A percentile compares a stretch with the other conserved stretches of the same genome.
These are phyloP conservation scores for Encarsia formosa DNA, from an alignment of 2,888 invertebrate genomes.

Conservation along the genomic window DNA sequence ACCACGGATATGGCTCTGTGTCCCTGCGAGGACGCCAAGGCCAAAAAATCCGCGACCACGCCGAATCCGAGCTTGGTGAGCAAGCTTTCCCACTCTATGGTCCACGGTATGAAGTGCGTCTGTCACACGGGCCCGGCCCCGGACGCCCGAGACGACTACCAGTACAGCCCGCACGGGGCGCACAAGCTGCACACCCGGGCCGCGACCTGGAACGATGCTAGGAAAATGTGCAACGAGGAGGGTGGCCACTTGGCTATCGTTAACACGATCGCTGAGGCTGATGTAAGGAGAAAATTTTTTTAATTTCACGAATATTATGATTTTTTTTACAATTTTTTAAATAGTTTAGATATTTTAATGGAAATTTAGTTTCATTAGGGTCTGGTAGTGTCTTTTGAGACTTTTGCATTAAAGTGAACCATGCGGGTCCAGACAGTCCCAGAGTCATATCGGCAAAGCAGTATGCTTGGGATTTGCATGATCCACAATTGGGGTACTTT, in stretches of 20 bases:
- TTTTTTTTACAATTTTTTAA: too few species aligned
- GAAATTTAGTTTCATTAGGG: too few species aligned
- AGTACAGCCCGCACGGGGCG: conserved; percentile 37
- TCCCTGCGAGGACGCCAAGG: not conserved
- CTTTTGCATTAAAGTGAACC: too few species aligned
- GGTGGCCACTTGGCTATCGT: conserved; percentile 41
- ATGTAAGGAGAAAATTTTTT: conserved; percentile 26
- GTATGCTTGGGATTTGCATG: too few species aligned
- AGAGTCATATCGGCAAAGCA: too few species aligned
- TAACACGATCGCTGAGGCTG: conserved; percentile 34
- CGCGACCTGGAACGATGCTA: conserved; percentile 40
- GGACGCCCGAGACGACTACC: conserved; percentile 39
- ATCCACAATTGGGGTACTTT: too few species aligned
- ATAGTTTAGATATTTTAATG: too few species aligned
- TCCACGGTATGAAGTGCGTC: conserved; percentile 39
- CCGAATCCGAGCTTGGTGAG: not conserved
- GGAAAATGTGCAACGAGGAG: conserved; percentile 43
- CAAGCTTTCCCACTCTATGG: conserved; percentile 18
- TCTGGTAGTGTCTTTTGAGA: too few species aligned
- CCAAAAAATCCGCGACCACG: not conserved
- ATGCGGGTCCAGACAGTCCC: too few species aligned
- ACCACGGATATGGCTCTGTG: conserved; percentile 10
- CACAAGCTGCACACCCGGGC: conserved; percentile 42
- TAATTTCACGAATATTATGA: too few species aligned
- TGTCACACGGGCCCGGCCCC: conserved; percentile 35